Conservation (phyloP, 2,888 invertebrate species). For the Tachina fera region DNA sequence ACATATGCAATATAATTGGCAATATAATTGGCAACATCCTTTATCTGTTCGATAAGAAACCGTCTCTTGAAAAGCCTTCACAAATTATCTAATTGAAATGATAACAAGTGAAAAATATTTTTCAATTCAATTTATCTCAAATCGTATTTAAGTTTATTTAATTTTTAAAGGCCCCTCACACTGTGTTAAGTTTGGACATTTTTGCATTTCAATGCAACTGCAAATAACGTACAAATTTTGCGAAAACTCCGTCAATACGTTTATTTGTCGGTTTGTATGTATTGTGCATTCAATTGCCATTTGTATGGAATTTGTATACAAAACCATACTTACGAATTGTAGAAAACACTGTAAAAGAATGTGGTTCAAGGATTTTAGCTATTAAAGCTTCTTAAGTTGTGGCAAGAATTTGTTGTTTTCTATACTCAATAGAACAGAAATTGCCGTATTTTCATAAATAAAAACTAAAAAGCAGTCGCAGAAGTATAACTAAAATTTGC, state of each 20-base stretch:
- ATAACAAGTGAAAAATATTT: not conserved
- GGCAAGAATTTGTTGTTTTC: conserved; percentile 7
- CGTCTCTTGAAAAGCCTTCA: no score
- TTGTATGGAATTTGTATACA: not conserved
- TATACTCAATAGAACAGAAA: conserved; percentile 25
- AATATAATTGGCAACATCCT: no score
- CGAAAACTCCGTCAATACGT: not conserved
- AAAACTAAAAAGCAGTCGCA: conserved; percentile 6
- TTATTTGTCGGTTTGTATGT: conserved; percentile 4
- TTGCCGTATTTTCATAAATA: conserved; percentile 32
- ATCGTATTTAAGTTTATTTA: not conserved
- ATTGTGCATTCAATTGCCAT: conserved; percentile 34
- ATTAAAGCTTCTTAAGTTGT: conserved; percentile 12
- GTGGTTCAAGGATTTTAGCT: conserved; percentile 44
- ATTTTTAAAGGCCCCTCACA: not conserved
- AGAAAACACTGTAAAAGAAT: conserved; percentile 14
- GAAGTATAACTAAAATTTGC: not conserved
- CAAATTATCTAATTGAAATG: no score
- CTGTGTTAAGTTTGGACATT: not conserved
- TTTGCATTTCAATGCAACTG: conserved; percentile 1
- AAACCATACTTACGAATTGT: conserved; percentile 15
- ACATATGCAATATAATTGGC: no score
- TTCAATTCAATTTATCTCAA: not conserved
- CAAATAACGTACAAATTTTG: not conserved
- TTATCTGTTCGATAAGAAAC: no score